These are phyloP conservation scores for Lepidocyrtinus sp. DNA, from an alignment of 2,888 invertebrate species.

Conservation along the genomic window DNA sequence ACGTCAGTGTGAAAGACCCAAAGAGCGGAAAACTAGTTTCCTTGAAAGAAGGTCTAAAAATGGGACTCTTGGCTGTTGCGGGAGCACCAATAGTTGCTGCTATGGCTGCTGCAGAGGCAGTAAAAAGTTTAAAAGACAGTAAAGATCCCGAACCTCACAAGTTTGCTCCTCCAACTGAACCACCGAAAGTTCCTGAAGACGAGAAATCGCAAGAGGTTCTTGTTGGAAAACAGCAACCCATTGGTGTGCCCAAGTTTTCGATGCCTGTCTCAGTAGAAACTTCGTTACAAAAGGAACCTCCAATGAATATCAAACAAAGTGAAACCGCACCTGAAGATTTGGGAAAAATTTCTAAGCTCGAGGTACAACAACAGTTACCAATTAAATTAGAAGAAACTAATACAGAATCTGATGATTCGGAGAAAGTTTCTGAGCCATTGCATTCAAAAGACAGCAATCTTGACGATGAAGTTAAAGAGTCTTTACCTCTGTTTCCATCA, in stretches of 20 bases:
- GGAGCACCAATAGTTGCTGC: slow-evolving; percentile 93
- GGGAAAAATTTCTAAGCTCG: no score
- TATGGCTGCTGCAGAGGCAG: slow-evolving; percentile 86
- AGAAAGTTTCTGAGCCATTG: background rate
- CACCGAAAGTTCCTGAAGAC: no score
- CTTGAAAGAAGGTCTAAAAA: slow-evolving; percentile 83
- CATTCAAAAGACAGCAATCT: no score
- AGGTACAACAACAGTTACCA: no score
- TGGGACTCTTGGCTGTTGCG: slow-evolving; percentile 88
- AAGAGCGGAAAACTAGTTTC: slow-evolving; percentile 76
- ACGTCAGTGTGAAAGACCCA: slow-evolving; percentile 65
- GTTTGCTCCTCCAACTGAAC: no score
- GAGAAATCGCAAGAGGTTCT: no score
- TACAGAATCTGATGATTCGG: background rate
- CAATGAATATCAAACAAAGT: background rate
- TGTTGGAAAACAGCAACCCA: no score
- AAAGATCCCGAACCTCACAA: no score
- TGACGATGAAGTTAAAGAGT: no score
- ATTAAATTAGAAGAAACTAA: no score
- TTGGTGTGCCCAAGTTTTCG: background rate
- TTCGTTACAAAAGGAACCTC: background rate
- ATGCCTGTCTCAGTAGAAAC: background rate
- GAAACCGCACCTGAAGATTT: background rate
- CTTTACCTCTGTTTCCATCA: background rate
- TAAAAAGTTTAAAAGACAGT: slow-evolving; percentile 71